Base-by-base conservation (phyloP, 35 echinoderm and acorn worm species). In the Hemicentrotus pulcherrimus region DNA sequence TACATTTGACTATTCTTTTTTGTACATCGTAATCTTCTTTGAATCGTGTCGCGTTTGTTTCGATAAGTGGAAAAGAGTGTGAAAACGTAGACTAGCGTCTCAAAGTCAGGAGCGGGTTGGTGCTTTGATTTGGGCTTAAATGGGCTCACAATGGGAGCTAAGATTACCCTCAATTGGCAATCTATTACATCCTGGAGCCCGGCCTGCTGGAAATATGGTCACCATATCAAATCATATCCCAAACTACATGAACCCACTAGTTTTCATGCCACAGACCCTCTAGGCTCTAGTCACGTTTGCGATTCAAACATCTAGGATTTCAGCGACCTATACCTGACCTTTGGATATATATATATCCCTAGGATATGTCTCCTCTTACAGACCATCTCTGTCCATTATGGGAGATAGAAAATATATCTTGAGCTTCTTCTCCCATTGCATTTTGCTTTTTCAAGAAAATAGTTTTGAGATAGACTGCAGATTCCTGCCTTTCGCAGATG, bases 221-320 rank as follows among this genome's bases (percentile, higher is more conserved):
- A 78, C 65, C 65, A 78, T 78, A 78, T 78, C 65, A 78, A 78
- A 78, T 78, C 65, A 78, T 78, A 78, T 78, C 65, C 65, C 65
- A 78, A 78, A 78, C 19, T n/a, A 41, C 12, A n/a, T n/a, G 65
- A 78, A 78, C 22, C 22, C 15, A 78, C 65, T 78, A 78, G 65
- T 78, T 78, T 78, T 78, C 19, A 78, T 78, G 65, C 65, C 65
- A 78, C 65, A 78, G 65, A 78, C 65, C 65, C 65, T 78, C 65
- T 5, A 78, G 65, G 35, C 65, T 78, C 65, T 5, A 78, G 65
- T 78, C 65, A 78, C 65, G 65, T 78, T 78, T 78, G 22, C 6
- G 65, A 78, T 78, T 78, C 65, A 78, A 41, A 78, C 28, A 7
- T 78, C 65, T 78, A 28, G 22, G 24, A n/a, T 78, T 78, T 78